Percentiles rank a stretch among this genome's conserved stretches.
phyloP scores from a whole-genome alignment of 2,797 vertebrate species.

The Gouania willdenowi region DNA sequence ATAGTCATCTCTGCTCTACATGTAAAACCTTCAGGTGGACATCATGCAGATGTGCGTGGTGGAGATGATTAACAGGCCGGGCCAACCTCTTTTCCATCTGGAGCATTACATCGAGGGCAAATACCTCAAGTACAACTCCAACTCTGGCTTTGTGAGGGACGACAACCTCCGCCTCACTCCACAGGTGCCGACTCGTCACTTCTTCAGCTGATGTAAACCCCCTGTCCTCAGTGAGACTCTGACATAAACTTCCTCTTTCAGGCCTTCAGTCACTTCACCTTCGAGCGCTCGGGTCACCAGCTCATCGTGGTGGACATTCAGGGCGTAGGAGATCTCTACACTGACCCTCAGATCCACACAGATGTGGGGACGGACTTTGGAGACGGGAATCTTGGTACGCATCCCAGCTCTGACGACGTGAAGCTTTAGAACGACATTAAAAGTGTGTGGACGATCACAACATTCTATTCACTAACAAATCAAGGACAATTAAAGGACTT shows the following conservation, averaged over 20 bases:
- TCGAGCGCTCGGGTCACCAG: slow-evolving; percentile 95
- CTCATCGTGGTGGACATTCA: slow-evolving; percentile 98
- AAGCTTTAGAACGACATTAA: no score
- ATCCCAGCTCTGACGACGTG: no score
- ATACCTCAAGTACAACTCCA: slow-evolving; percentile 99
- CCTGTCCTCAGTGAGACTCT: no score
- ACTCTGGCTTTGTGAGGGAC: slow-evolving; percentile 94
- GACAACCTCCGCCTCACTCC: slow-evolving; percentile 95
- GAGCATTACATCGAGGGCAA: slow-evolving; percentile 99
- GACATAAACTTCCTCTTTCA: no score
- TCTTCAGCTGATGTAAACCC: no score
- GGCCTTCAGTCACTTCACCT: slow-evolving; percentile 97
- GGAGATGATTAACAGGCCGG: slow-evolving; percentile 83
- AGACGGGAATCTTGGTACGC: slow-evolving; percentile 96
- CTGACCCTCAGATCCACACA: slow-evolving; percentile 97
- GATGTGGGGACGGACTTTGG: slow-evolving; percentile 91
- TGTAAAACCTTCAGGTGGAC: slow-evolving; percentile 81
- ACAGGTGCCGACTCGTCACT: slow-evolving; percentile 76
- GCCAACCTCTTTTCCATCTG: slow-evolving; percentile 89
- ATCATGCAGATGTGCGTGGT: slow-evolving; percentile 96
- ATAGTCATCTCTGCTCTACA: not conserved
- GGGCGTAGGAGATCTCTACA: slow-evolving; percentile 97
- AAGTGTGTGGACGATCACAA: no score
- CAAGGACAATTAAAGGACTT: no score
- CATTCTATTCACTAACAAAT: no score